Evolutionary conservation across 2,888 invertebrate species (phyloP).

Genomic region (Caenorhabditis sulstoni): DNA sequence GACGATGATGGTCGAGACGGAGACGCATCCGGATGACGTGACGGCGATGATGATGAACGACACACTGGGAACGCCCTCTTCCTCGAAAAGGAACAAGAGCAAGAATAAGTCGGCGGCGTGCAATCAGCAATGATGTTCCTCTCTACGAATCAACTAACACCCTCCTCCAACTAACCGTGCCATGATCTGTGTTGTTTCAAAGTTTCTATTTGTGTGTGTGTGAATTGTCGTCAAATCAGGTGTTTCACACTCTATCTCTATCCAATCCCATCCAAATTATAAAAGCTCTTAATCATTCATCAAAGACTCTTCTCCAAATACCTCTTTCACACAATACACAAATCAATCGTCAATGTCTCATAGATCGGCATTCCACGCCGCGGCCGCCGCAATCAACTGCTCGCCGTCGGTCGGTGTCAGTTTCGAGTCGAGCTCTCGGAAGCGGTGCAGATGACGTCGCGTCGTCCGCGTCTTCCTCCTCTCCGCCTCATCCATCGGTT

Average conservation of each 20-base stretch:
- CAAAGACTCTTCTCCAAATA: too few relatives aligned
- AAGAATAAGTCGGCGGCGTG: conserved; percentile 24
- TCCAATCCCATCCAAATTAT: too few relatives aligned
- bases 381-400: conserved; percentile 7
- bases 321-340: too few relatives aligned
- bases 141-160: too few relatives aligned
- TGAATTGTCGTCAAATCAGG: too few relatives aligned
- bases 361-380: conserved; percentile 12
- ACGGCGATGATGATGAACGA: background rate
- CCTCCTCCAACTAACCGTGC: too few relatives aligned
- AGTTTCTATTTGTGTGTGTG: too few relatives aligned
- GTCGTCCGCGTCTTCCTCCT: background rate
- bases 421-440: background rate
- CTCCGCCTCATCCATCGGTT: conserved; percentile 36
- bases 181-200: too few relatives aligned
- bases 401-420: conserved; percentile 26
- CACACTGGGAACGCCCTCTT: background rate
- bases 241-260: too few relatives aligned
- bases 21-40: conserved; percentile 26
- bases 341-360: too few relatives aligned
- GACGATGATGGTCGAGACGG: background rate
- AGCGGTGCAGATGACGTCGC: conserved; percentile 30
- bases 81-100: conserved; percentile 20
- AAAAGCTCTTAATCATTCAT: too few relatives aligned
- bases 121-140: conserved; percentile 20